phyloP scores from a whole-genome alignment of 2,888 invertebrate genomes.

The Philaethria dido region DNA sequence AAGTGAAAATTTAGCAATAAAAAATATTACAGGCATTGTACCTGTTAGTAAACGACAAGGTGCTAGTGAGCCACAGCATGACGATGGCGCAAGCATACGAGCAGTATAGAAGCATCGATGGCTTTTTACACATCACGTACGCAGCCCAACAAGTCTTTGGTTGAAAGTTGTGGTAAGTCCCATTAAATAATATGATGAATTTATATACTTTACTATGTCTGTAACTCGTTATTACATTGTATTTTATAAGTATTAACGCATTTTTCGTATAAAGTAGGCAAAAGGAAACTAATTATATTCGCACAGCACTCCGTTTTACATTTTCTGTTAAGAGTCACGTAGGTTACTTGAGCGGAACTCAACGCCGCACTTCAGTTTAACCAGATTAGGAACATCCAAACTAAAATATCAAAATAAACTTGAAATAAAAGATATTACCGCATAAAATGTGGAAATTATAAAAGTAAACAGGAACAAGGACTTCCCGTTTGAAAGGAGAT shows the following conservation, averaged over 20 bases:
- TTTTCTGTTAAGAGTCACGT: background rate
- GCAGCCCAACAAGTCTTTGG: constrained; percentile 90
- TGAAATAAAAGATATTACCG: background rate
- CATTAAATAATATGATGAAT: background rate
- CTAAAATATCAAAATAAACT: no score
- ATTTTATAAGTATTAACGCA: no score
- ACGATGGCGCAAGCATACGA: constrained; percentile 92
- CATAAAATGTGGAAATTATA: constrained; percentile 12
- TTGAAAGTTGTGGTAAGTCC: constrained; percentile 57
- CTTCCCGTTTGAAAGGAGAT: constrained; percentile 33
- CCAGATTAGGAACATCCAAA: no score
- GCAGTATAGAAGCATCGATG: constrained; percentile 90
- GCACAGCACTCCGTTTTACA: background rate
- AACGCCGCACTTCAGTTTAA: background rate
- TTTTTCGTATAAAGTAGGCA: no score
- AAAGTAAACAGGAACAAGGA: constrained; percentile 36
- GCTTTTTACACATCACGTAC: constrained; percentile 93
- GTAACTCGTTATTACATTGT: no score
- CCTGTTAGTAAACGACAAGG: constrained; percentile 91
- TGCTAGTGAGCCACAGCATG: constrained; percentile 90
- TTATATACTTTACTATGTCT: background rate
- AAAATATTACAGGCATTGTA: constrained; percentile 86
- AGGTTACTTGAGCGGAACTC: background rate
- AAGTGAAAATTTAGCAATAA: no score
- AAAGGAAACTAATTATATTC: background rate